Evolutionary conservation across 1,140 invertebrate species (phyloP), one percentile per base, ranked within the genome.

Genomic region (Drosophila parabipectinata): DNA sequence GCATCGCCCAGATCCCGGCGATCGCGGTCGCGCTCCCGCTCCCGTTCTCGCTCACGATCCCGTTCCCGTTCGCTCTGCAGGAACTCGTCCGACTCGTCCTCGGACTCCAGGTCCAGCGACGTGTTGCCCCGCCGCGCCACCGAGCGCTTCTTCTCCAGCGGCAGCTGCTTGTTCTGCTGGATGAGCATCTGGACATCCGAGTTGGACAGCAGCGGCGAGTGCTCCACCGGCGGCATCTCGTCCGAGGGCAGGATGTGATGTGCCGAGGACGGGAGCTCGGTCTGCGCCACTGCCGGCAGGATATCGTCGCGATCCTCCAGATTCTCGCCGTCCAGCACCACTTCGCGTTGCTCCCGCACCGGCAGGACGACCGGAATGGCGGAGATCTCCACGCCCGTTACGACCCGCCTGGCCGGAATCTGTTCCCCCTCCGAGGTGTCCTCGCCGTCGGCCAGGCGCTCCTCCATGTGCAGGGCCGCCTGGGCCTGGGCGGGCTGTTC

Each of bases 251-350:
- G 30, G 2, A n/a, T 54, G 69, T 62, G 48, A 73, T 62, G 57
- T 54, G 24, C 34, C 1, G 51, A 47, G 7, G 24, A 34, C 7
- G 51, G 15, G 4, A 48, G 30, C 26, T 69, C 63, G 4, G 24
- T 12, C 10, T 32, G n/a, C 1, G 37, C 4, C 6, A 44, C 28
- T 28, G 59, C 48, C 10, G 53, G 62, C 39, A 51, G 53, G 3
- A 51, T 26, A 4, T 63, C 53, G 9, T 89, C 78, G 14, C 90
- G 84, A 84, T 94, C 94, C 72, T 94, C 93, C 21, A 94, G 81
- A 68, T 94, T 94, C 71, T 94, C 94, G 9, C 94, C 94, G 67
- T 94, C 94, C 89, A 94, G 92, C 10, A 92, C 93, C 12, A 93
- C 84, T 69, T 94, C 94, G 39, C 94, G 87, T 61, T 93, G 93